Percentiles rank a stretch among this genome's conserved stretches.
These are phyloP conservation scores for Anthrax anthrax DNA, from an alignment of 2,888 invertebrate species.

Conservation along the genomic window DNA sequence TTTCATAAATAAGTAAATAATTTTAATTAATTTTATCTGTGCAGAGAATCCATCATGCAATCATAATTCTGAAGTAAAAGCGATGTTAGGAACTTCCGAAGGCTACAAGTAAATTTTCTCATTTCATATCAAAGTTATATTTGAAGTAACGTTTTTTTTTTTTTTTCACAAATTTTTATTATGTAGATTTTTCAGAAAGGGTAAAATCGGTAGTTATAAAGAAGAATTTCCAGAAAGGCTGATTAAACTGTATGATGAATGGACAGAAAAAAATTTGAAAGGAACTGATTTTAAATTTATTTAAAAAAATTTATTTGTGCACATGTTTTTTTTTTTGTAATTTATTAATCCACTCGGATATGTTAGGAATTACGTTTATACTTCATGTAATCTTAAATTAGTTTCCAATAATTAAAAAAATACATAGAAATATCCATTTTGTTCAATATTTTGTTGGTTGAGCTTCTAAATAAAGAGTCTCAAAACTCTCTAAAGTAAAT, in stretches of 20 bases:
- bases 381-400: no score
- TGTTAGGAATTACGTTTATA: no score
- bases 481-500: no score
- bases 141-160: not conserved
- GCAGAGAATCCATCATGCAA: not conserved
- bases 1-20: not conserved
- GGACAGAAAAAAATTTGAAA: not conserved
- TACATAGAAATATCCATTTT: no score
- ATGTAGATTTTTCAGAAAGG: not conserved
- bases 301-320: not conserved
- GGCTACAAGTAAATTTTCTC: not conserved
- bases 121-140: not conserved
- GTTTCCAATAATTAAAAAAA: no score
- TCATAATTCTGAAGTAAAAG: not conserved
- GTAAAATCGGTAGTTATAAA: slow-evolving; percentile 1
- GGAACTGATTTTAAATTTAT: not conserved
- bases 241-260: not conserved
- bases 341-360: no score
- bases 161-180: not conserved
- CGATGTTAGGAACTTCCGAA: not conserved
- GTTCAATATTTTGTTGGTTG: no score
- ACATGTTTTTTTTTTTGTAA: not conserved
- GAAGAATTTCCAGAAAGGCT: not conserved
- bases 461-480: no score
- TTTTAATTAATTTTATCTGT: not conserved